Evolutionary conservation across 2,113 vertebrate genomes (phyloP).

Genomic region (Corythornis vintsioides): DNA sequence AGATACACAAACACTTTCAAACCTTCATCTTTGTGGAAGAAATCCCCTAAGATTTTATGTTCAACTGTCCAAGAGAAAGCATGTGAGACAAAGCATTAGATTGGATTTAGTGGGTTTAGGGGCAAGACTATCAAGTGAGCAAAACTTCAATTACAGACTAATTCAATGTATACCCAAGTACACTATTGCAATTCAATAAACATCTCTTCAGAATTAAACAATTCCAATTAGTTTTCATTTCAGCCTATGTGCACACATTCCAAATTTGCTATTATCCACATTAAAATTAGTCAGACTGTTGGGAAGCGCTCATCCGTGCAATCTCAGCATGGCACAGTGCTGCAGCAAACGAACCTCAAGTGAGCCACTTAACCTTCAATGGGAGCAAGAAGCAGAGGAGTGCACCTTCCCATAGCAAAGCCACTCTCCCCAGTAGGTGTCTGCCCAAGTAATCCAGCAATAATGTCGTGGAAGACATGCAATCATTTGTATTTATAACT

Average conservation of each 20-base stretch:
- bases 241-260: neutral
- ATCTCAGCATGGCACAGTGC: neutral
- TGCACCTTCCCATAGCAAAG: neutral
- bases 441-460: neutral
- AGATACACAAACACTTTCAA: neutral
- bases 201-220: constrained; percentile 64
- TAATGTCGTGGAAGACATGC: neutral
- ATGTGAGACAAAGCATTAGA: neutral
- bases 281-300: neutral
- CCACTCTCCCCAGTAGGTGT: neutral
- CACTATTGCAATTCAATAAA: constrained; percentile 70
- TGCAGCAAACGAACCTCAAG: neutral
- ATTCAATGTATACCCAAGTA: constrained; percentile 59
- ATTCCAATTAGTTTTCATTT: constrained; percentile 62
- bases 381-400: neutral
- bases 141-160: constrained; percentile 64
- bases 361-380: neutral
- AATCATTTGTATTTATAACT: neutral
- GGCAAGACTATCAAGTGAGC: neutral
- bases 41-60: neutral
- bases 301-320: neutral
- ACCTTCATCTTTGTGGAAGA: neutral
- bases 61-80: neutral
- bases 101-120: constrained; percentile 38
- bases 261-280: constrained; percentile 30